These are phyloP conservation scores for Mesorhabditis spiculigera DNA, from an alignment of 2,888 invertebrate genomes.

Conservation along the genomic window DNA sequence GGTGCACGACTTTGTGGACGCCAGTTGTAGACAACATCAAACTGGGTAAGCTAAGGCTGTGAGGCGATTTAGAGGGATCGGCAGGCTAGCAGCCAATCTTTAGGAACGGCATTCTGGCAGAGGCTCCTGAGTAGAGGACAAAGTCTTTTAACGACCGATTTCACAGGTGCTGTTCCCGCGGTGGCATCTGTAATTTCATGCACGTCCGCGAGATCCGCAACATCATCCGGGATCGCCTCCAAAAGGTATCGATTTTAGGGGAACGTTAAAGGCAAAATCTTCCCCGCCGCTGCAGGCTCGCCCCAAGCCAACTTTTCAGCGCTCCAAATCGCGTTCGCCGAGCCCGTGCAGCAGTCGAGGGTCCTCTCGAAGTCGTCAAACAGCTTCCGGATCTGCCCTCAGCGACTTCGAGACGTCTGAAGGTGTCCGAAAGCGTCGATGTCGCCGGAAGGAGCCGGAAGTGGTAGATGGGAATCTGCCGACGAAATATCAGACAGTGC, in stretches of 20 bases:
- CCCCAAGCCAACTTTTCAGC: no score
- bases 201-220: not conserved
- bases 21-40: conserved; percentile 4
- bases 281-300: no score
- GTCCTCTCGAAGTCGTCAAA: not conserved
- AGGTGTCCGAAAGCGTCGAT: not conserved
- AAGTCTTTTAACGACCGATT: not conserved
- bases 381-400: not conserved
- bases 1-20: conserved; percentile 1
- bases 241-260: not conserved
- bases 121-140: not conserved
- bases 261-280: no score
- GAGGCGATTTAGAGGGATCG: no score
- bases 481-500: conserved; percentile 1
- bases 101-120: no score
- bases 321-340: no score
- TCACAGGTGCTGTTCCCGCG: not conserved
- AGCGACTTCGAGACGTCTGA: not conserved
- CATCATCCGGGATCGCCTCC: not conserved
- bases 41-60: not conserved
- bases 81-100: no score
- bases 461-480: not conserved
- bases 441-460: no score
- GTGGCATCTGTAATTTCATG: conserved; percentile 4
- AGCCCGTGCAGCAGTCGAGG: no score